Conservation (phyloP, 2,797 vertebrate species). For the Halcyon badia region DNA sequence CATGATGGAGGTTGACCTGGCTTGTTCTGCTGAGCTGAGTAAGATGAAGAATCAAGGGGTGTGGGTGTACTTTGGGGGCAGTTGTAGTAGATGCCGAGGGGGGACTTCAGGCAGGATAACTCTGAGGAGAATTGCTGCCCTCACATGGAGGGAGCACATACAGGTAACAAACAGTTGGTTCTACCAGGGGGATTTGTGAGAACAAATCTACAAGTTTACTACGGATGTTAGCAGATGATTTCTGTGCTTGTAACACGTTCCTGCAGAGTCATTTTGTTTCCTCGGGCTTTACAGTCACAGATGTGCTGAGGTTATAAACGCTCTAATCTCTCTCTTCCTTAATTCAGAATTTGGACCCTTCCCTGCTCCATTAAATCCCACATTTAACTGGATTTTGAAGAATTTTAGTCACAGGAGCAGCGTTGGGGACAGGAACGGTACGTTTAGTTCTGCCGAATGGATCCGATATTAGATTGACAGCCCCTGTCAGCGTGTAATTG, state of each 20-base stretch:
- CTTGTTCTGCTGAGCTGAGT: not conserved
- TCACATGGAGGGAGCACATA: not conserved
- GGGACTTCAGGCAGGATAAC: not conserved
- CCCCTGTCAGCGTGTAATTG: conserved; percentile 60
- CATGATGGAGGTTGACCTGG: not conserved
- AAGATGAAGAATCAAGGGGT: not conserved
- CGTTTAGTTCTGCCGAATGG: conserved; percentile 60
- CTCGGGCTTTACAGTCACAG: conserved; percentile 28
- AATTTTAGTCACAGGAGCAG: conserved; percentile 4
- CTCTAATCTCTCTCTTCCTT: not conserved
- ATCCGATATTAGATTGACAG: conserved; percentile 55
- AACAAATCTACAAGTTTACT: not conserved
- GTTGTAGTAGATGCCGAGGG: not conserved
- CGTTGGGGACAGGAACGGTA: conserved; percentile 34
- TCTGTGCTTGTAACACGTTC: not conserved
- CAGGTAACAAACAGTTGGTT: not conserved
- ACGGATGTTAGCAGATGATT: not conserved
- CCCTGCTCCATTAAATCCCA: conserved; percentile 30
- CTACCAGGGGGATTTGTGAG: not conserved
- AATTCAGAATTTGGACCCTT: conserved; percentile 37
- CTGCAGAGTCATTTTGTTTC: conserved; percentile 9
- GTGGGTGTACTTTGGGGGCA: not conserved
- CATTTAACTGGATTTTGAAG: conserved; percentile 53
- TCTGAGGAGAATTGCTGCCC: not conserved
- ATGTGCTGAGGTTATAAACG: conserved; percentile 13